Conservation (phyloP, 1,140 invertebrate species). For the Cherax quadricarinatus region DNA sequence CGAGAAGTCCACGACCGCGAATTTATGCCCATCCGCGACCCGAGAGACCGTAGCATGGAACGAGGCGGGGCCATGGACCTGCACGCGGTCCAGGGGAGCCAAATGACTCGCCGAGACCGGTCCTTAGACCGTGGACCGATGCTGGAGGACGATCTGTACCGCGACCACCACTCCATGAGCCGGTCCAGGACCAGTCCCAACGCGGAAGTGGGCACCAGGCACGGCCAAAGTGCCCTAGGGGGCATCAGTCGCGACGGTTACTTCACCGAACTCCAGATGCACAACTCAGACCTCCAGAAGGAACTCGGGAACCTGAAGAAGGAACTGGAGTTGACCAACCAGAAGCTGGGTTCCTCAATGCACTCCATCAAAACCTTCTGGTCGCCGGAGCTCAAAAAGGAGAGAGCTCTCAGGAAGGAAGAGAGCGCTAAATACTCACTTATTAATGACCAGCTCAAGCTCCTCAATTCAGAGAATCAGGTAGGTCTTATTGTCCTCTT, state of each 20-base stretch:
- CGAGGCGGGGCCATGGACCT: constrained; percentile 78
- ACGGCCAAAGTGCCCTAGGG: constrained; percentile 56
- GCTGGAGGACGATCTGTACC: constrained; percentile 86
- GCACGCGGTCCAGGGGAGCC: constrained; percentile 77
- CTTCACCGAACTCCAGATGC: constrained; percentile 94
- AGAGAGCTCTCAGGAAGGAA: constrained; percentile 96
- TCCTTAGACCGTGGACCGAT: constrained; percentile 79
- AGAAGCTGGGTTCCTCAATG: constrained; percentile 98
- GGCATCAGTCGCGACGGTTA: constrained; percentile 79
- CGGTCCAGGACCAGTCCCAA: constrained; percentile 86
- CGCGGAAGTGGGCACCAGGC: constrained; percentile 77
- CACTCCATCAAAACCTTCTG: constrained; percentile 99
- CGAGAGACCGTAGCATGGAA: constrained; percentile 77
- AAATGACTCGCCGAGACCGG: constrained; percentile 77
- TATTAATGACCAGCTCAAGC: constrained; percentile 97
- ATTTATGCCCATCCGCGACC: constrained; percentile 88
- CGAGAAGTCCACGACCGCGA: constrained; percentile 82
- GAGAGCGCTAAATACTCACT: constrained; percentile 98
- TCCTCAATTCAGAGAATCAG: constrained; percentile 98
- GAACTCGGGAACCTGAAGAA: constrained; percentile 97
- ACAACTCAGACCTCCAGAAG: constrained; percentile 96
- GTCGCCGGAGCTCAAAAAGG: constrained; percentile 99
- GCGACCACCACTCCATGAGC: constrained; percentile 76
- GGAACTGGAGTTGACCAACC: constrained; percentile 97
- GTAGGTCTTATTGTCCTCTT: constrained; percentile 80